Evolutionary conservation across 1,140 invertebrate species (phyloP), one percentile per base, ranked within the genome.

Genomic region (Pachypsylla venusta): DNA sequence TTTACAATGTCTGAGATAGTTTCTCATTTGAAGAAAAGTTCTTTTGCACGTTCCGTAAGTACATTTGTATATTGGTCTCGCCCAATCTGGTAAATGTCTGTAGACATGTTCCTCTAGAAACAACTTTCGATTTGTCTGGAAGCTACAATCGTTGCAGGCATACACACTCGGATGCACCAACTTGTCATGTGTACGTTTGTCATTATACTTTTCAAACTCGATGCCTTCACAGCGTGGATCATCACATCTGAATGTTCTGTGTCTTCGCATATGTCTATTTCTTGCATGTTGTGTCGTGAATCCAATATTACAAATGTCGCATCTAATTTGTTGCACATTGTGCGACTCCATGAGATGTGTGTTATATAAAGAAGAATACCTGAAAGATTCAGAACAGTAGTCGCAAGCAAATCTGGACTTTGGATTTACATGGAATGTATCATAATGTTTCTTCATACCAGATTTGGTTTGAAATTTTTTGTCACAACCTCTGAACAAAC

Each of bases 201-300:
- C 42, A 48, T 5, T 48, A n/a, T 48, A 48, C 42, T n/a, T 48
- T 3, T 48, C 42, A n/a, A 48, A 48, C 16, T 7, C n/a, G 16
- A n/a, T n/a, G 4, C 42, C 42, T 19, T 48, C 16, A 48, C 42
- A 48, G 16, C 22, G 4, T 5, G 42, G 42, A 7, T 48, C 42
- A n/a, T 48, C 42, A 48, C 42, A 48, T n/a, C 7, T 48, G n/a
- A n/a, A 48, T 19, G 42, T 48, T 48, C 42, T 48, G 22, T 48
- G 42, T 19, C 42, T 22, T 19, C 42, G 16, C 42, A 48, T 48
- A 22, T 48, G 42, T 48, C 42, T 48, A 19, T 48, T 48, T 22
- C 5, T 48, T 4, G 16, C 42, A 48, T n/a, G 16, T 4, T 48
- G 16, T 48, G 42, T 10, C 7, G 7, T 48, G 42, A 48, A 48